Base-by-base conservation (phyloP, 1,140 invertebrate species). In the Agrypnia vestita region DNA sequence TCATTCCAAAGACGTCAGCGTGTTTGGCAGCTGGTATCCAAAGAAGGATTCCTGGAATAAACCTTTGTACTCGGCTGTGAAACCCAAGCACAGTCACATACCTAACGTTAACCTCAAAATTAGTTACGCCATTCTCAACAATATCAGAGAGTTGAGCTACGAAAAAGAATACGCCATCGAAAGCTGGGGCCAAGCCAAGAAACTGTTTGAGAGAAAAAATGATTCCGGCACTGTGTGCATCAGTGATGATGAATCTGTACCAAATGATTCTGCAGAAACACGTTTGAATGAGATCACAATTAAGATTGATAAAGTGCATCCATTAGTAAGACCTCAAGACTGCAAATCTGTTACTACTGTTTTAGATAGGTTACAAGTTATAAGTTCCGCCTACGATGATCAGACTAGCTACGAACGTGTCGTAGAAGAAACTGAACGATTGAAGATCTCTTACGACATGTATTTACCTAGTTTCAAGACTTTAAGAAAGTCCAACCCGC, bases 391-490 rank as follows among this genome's bases (percentile, higher is more conserved):
- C 46, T 53, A 46, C n/a, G 75, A 77, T 44, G 55, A 85, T 43
- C 84, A 84, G 13, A 43, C 78, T 11, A 44, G 62, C 47, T 25
- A 59, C 12, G 82, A 85, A 79, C 84, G 44, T 49, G 35, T 71
- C 17, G n/a, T 47, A 13, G 53, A 71, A 4, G 74, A 44, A 6
- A 51, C 21, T 35, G 59, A 77, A 49, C 51, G 21, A 35, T 77
- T 89, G 4, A 83, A 76, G 47, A 83, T 90, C 67, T 83, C 86
- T 82, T 90, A 86, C 72, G 88, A 90, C 84, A 86, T 89, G 13
- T 90, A 88, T 71, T 86, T 86, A 56, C 87, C 87, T 76, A 85
- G 87, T 84, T 86, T 87, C 10, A 84, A 86, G 51, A 86, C 86
- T 83, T 88, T 89, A 76, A 87, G 82, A 61, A 90, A 89, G 83